phyloP scores from a whole-genome alignment of 2,888 invertebrate genomes.

The Brachyopa scutellaris region DNA sequence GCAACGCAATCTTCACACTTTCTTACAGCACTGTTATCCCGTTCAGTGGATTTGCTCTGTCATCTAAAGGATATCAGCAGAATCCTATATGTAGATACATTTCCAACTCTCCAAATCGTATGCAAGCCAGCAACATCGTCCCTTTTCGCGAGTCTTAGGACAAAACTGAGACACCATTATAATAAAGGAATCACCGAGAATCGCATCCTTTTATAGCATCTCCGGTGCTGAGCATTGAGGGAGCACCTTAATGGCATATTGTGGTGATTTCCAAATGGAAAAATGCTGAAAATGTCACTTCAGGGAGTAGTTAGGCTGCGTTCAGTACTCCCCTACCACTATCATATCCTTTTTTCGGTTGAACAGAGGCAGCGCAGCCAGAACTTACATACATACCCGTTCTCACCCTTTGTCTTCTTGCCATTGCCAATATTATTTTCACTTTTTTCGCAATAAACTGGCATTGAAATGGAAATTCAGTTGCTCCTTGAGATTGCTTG shows the following conservation, averaged over 20 bases:
- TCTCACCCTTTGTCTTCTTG: conserved; percentile 42
- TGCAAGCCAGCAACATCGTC: conserved; percentile 17
- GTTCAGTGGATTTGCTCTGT: conserved; percentile 18
- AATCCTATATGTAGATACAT: neutral
- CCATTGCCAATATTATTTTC: conserved; percentile 42
- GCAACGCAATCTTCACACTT: conserved; percentile 45
- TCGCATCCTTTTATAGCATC: conserved; percentile 72
- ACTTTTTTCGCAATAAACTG: conserved; percentile 59
- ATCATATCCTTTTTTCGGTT: conserved; percentile 47
- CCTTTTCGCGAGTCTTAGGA: conserved; percentile 41
- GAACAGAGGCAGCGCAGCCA: conserved; percentile 34
- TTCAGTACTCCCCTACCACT: conserved; percentile 41
- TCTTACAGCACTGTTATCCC: conserved; percentile 11
- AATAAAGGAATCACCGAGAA: conserved; percentile 72
- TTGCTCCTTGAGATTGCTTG: conserved; percentile 51
- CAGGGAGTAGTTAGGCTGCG: conserved; percentile 80
- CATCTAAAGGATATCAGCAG: conserved; percentile 10
- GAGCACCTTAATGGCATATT: conserved; percentile 81
- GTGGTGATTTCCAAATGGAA: conserved; percentile 81
- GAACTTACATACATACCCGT: conserved; percentile 30
- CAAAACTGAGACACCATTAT: conserved; percentile 67
- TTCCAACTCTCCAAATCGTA: conserved; percentile 21
- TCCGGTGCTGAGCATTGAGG: conserved; percentile 68
- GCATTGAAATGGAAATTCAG: conserved; percentile 67
- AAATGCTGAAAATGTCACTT: conserved; percentile 80